Conservation (phyloP, 2,113 vertebrate species). For the Galbula dea region DNA sequence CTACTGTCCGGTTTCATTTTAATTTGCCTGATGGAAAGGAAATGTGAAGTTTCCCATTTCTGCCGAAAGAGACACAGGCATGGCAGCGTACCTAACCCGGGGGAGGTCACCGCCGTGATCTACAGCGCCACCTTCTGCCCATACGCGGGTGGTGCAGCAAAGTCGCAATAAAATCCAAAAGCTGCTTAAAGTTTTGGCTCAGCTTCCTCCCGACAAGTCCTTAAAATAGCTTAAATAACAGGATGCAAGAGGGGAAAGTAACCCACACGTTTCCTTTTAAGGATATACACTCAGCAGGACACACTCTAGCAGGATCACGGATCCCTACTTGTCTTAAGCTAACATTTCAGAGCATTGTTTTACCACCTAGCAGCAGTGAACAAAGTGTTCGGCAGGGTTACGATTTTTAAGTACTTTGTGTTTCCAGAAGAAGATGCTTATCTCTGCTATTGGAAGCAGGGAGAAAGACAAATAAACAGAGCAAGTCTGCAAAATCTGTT, state of each 20-base stretch:
- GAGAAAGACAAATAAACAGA: constrained; percentile 31
- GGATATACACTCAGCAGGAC: constrained; percentile 38
- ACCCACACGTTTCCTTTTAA: constrained; percentile 58
- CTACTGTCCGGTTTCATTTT: constrained; percentile 9
- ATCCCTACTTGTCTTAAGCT: not conserved
- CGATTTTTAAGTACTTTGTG: not conserved
- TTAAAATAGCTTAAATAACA: constrained; percentile 72
- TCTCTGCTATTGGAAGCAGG: not conserved
- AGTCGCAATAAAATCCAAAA: not conserved
- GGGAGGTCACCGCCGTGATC: not conserved
- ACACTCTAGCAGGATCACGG: not conserved
- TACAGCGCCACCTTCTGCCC: not conserved
- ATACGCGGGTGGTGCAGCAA: constrained; percentile 14
- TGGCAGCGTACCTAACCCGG: not conserved
- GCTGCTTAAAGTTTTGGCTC: constrained; percentile 26
- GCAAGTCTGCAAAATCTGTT: not conserved
- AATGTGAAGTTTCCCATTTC: constrained; percentile 50
- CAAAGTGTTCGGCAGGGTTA: not conserved
- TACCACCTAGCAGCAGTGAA: not conserved
- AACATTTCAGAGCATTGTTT: not conserved
- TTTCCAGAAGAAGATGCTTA: constrained; percentile 41
- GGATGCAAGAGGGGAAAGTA: constrained; percentile 58
- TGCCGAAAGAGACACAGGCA: not conserved
- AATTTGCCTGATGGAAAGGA: constrained; percentile 24
- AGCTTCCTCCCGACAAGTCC: constrained; percentile 25